Evolutionary conservation across 2,113 vertebrate species (phyloP), one percentile per base, ranked within the genome.

Genomic region (Rattus norvegicus): DNA sequence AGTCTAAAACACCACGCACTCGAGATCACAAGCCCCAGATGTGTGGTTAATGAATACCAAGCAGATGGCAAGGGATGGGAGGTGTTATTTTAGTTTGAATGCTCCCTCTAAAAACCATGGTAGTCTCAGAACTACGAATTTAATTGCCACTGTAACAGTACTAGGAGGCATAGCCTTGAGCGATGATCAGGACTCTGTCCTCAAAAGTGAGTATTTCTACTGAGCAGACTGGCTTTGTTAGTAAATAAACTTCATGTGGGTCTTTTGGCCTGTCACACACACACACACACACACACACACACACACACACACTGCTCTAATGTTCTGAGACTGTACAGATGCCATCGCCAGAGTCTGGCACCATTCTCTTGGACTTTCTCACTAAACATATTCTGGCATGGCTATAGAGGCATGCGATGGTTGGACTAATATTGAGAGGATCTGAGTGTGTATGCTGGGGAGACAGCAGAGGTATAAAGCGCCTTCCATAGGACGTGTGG

Each of bases 221-320:
- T 47, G 22, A n/a, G 12, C 5, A 54, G 77, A 28, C 4, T 36
- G 20, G n/a, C 13, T 75, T 69, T 43, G 36, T 36, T 69, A 59
- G 2, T 76, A 36, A n/a, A 20, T 13, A 54, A 59, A 76, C 7
- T 91, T 49, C 59, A 54, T 10, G 28, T 1, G 8, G 28, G n/a
- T 67, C 12, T n/a, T 30, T 76, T 5, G 22, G 19, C 22, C 28
- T 24, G 20, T 65, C 56, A 36, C 17, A 0, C 2, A 19, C 5
- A 19, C 13, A 33, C 9, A 36, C 1, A 7, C 13, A 54, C 61
- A 0, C 5, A 24, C 12, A 7, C 8, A 33, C 6, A 28, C 0
- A 14, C 26, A 43, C 61, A 69, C 65, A 69, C 4, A 1, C 26
- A 36, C 85, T 81, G 70, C 33, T 73, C 39, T 47, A 36, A 56